Conservation (phyloP, 2,888 invertebrate species). For the Slavum lentiscoides region DNA sequence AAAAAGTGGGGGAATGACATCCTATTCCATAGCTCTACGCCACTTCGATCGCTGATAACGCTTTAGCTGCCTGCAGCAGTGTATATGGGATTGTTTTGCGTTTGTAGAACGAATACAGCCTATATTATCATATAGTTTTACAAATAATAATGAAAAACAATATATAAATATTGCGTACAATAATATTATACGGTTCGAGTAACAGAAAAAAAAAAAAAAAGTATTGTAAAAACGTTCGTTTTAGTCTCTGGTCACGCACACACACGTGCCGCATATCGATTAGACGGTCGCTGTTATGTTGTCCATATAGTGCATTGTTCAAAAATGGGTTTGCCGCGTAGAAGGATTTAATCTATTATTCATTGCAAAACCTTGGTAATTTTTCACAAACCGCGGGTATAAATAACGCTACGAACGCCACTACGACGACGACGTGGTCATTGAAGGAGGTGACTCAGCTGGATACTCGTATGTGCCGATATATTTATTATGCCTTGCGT, state of each 20-base stretch:
- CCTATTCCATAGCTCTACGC: too few species aligned
- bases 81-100: too few species aligned
- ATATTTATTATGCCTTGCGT: too few species aligned
- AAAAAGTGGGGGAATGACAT: too few species aligned
- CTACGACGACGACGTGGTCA: slow-evolving; percentile 5
- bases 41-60: too few species aligned
- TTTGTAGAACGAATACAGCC: too few species aligned
- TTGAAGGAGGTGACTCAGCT: not conserved
- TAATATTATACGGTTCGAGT: too few species aligned
- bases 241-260: slow-evolving; percentile 42
- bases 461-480: not conserved
- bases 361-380: slow-evolving; percentile 26
- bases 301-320: slow-evolving; percentile 14
- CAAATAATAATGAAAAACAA: not conserved
- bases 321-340: not conserved
- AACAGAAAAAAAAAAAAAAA: not conserved
- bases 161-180: not conserved
- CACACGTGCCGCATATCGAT: slow-evolving; percentile 18
- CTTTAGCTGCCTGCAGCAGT: too few species aligned
- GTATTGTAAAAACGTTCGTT: slow-evolving; percentile 37
- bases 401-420: too few species aligned
- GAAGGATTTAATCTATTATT: slow-evolving; percentile 43
- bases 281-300: slow-evolving; percentile 17
- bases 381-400: slow-evolving; percentile 13
- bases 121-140: too few species aligned